Base-by-base conservation (phyloP, 1,140 invertebrate species). In the Globodera rostochiensis region DNA sequence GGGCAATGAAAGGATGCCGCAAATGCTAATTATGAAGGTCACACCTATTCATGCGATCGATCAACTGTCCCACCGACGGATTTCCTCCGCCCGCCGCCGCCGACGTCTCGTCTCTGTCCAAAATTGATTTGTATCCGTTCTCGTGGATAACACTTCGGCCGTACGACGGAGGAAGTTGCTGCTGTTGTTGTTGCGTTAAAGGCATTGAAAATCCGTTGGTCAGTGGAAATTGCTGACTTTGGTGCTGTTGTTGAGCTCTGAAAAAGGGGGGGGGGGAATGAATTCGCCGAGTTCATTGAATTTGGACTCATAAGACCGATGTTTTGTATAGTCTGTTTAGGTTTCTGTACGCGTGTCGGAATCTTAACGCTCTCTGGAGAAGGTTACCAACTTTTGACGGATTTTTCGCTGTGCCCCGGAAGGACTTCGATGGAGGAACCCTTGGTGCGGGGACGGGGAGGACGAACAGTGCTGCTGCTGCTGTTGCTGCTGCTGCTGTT, bases 371-470 rank as follows among this genome's bases (percentile, higher is more conserved):
- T 36, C 3, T 36, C 36, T 36, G 36, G 36, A 74, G 11, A 6
- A 21, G 7, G 36, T 76, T 45, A 25, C 77, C 46, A 15, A 78
- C 77, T 78, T 78, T 78, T 78, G 77, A 15, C 77, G 77, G 46
- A 78, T 78, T 78, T 78, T 78, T 15, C 77, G 53, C 70, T 71
- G 77, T n/a, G 77, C 77, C 49, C 77, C 77, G 49, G 77, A 78
- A 45, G 77, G 77, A 70, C 77, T 78, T 36, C 77, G 64, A 78
- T 78, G 77, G 11, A 78, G 70, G 25, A 78, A n/a, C 47, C 36
- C 25, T 19, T 66, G 36, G 6, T 25, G 47, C 8, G 21, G 66
- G 36, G 50, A 76, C 6, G 73, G 25, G 50, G 15, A 76, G 53
- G 74, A 57, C 15, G 19, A n/a, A 6, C 13, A 19, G 19, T 19